Evolutionary conservation across 2,888 invertebrate species (phyloP).

Genomic region (Xylophagus ater): DNA sequence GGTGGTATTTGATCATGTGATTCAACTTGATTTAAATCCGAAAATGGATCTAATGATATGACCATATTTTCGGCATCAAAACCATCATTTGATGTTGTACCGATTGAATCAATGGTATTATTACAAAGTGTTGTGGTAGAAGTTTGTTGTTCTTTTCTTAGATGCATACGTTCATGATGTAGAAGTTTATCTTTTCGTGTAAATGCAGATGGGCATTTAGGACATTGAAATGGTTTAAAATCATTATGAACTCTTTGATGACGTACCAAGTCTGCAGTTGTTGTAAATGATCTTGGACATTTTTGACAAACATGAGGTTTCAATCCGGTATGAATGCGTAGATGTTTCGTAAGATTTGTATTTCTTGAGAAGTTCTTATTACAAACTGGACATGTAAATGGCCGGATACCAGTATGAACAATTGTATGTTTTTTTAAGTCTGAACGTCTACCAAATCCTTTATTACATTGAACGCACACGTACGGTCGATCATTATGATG

Average conservation of each 20-base stretch:
- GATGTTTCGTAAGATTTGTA: constrained; percentile 64
- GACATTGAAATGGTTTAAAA: constrained; percentile 53
- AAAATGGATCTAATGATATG: constrained; percentile 25
- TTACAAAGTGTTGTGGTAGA: no score
- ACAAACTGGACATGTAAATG: constrained; percentile 61
- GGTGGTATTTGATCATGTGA: not conserved
- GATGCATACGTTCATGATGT: constrained; percentile 53
- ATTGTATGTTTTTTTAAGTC: constrained; percentile 63
- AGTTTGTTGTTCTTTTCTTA: constrained; percentile 21
- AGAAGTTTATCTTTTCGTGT: constrained; percentile 56
- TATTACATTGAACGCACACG: constrained; percentile 56
- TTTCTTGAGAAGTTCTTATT: constrained; percentile 64
- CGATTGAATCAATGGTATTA: no score
- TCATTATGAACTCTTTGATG: constrained; percentile 58
- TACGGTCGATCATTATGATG: constrained; percentile 61
- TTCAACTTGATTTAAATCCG: constrained; percentile 17
- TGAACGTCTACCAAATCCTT: constrained; percentile 57
- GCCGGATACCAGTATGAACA: constrained; percentile 64
- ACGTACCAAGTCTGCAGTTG: constrained; percentile 52
- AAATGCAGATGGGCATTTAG: constrained; percentile 54
- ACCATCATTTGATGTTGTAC: not conserved
- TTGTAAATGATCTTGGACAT: constrained; percentile 62
- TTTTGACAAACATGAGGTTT: constrained; percentile 61
- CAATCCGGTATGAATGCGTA: constrained; percentile 58
- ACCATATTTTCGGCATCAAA: constrained; percentile 20